Conservation (phyloP, 2,888 invertebrate genomes). For the Lysandra bellargus region DNA sequence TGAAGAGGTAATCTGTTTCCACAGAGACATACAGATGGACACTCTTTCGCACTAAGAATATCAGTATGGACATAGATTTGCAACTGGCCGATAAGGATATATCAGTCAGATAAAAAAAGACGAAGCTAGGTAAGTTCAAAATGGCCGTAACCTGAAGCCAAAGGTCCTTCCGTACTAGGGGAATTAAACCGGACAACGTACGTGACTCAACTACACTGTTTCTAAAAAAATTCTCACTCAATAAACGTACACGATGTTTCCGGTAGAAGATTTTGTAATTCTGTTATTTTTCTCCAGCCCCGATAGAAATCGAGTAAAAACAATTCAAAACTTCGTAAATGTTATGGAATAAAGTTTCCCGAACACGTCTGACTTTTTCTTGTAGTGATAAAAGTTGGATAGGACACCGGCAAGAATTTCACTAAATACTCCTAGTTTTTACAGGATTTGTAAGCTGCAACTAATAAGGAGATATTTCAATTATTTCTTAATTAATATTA, state of each 20-base stretch:
- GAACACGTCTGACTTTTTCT: not conserved
- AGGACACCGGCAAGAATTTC: not conserved
- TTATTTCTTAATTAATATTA: not conserved
- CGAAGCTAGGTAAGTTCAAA: not conserved
- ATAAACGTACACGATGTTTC: slow-evolving; percentile 2
- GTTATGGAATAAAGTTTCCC: not conserved
- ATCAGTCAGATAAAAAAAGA: not conserved
- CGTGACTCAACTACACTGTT: slow-evolving; percentile 7
- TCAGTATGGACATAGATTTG: not conserved
- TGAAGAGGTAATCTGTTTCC: not conserved
- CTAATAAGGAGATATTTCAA: not conserved
- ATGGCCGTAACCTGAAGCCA: not conserved
- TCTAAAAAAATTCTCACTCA: not conserved
- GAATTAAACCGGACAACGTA: not conserved
- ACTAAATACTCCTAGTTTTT: not conserved
- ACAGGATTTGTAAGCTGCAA: not conserved
- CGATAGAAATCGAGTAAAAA: not conserved
- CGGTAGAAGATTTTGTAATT: slow-evolving; percentile 15
- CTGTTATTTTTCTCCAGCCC: not conserved
- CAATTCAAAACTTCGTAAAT: slow-evolving; percentile 16
- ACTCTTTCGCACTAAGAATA: not conserved
- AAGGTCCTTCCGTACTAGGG: not conserved
- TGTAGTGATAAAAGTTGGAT: not conserved
- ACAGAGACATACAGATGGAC: not conserved
- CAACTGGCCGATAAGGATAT: not conserved